Evolutionary conservation across 1,140 invertebrate species (phyloP).

Genomic region (Oscheius sp.): DNA sequence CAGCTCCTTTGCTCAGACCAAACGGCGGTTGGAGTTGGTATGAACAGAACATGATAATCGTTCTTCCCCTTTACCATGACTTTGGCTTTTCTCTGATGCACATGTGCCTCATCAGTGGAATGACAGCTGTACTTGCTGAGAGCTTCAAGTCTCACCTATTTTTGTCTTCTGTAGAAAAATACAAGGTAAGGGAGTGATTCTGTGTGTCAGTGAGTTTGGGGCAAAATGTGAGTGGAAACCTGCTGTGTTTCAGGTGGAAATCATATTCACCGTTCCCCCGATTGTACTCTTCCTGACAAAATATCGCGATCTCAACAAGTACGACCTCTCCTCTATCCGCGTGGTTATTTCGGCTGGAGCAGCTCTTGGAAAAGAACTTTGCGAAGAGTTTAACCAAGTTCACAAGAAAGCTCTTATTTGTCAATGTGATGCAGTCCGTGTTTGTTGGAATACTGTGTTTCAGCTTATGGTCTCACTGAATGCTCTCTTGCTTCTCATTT

Average conservation of each 20-base stretch:
- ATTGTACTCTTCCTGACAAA: slow-evolving; percentile 62
- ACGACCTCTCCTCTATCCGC: slow-evolving; percentile 51
- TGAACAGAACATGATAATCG: slow-evolving; percentile 65
- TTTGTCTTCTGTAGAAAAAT: slow-evolving; percentile 69
- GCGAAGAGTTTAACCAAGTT: slow-evolving; percentile 50
- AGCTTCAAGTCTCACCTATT: slow-evolving; percentile 73
- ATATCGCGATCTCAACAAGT: slow-evolving; percentile 60
- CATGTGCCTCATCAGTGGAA: slow-evolving; percentile 67
- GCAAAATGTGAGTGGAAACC: too few relatives aligned
- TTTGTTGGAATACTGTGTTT: too few relatives aligned
- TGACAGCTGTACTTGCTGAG: slow-evolving; percentile 72
- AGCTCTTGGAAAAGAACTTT: slow-evolving; percentile 57
- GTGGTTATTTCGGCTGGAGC: slow-evolving; percentile 57
- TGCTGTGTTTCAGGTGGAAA: too few relatives aligned
- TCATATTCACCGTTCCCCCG: slow-evolving; percentile 59
- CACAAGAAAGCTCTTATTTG: slow-evolving; percentile 24
- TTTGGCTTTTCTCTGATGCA: slow-evolving; percentile 70
- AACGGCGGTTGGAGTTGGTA: slow-evolving; percentile 29
- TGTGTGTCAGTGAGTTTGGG: too few relatives aligned
- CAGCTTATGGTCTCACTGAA: slow-evolving; percentile 46
- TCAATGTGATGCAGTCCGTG: too few relatives aligned
- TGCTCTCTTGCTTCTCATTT: slow-evolving; percentile 30
- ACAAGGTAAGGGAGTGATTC: too few relatives aligned
- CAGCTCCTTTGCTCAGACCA: too few relatives aligned
- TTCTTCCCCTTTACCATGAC: slow-evolving; percentile 82